Percentiles rank a stretch among this genome's conserved stretches.
phyloP scores from a whole-genome alignment of 1,140 invertebrate species.

The Drosophila bocqueti region DNA sequence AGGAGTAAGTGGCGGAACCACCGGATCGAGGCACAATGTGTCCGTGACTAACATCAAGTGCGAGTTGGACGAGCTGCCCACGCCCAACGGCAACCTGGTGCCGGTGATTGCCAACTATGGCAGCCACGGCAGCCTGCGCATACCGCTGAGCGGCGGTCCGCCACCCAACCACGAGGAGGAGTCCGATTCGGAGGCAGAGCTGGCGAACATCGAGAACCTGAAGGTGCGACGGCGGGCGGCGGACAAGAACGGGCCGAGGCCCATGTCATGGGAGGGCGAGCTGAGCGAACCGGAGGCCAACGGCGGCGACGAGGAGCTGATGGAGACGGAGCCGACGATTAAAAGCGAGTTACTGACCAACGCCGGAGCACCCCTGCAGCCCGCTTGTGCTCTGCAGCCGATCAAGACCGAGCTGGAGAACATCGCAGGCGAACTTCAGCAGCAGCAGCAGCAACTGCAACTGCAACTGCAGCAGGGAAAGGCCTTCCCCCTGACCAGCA shows the following conservation, averaged over 20 bases:
- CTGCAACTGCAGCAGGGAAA: constrained; percentile 18
- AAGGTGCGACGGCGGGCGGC: constrained; percentile 67
- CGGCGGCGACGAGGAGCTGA: constrained; percentile 85
- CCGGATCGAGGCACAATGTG: constrained; percentile 72
- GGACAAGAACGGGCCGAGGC: constrained; percentile 86
- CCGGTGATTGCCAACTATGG: constrained; percentile 76
- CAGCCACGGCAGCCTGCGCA: constrained; percentile 66
- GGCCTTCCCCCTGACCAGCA: constrained; percentile 27
- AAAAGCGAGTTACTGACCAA: constrained; percentile 63
- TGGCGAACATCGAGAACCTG: constrained; percentile 83
- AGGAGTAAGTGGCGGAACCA: constrained; percentile 18
- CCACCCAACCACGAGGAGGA: constrained; percentile 20
- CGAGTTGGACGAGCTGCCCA: constrained; percentile 71
- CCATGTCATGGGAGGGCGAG: constrained; percentile 97
- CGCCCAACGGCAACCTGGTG: constrained; percentile 78
- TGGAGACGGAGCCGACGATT: constrained; percentile 83
- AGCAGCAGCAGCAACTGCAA: constrained; percentile 3
- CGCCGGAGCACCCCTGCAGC: constrained; percentile 9
- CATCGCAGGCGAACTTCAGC: constrained; percentile 66
- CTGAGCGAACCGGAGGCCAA: constrained; percentile 89
- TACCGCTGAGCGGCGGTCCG: constrained; percentile 58
- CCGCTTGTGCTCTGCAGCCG: constrained; percentile 41
- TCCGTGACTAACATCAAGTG: constrained; percentile 85
- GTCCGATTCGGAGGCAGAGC: constrained; percentile 80
- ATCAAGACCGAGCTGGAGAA: constrained; percentile 75